These are phyloP conservation scores for Cantharis nigra DNA, from an alignment of 2,888 invertebrate species.

Conservation along the genomic window DNA sequence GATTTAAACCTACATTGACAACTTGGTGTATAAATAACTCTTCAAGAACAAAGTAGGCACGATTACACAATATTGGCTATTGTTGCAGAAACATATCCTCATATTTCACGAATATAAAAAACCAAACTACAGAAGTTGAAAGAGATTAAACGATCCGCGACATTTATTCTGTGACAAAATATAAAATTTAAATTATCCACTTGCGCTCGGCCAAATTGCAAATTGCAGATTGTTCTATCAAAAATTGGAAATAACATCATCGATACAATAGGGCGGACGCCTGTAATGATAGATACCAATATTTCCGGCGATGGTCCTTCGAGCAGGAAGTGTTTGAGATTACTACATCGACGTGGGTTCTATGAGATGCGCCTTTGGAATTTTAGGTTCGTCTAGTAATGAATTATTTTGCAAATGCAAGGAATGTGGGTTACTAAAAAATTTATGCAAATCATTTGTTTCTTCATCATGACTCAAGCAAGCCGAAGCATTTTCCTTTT, in stretches of 20 bases:
- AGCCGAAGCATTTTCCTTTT: background rate
- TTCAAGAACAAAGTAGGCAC: constrained; percentile 38
- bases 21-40: constrained; percentile 35
- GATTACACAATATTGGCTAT: constrained; percentile 37
- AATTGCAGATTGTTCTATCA: background rate
- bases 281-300: constrained; percentile 28
- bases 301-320: constrained; percentile 33
- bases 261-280: constrained; percentile 30
- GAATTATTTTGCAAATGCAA: background rate
- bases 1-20: constrained; percentile 38
- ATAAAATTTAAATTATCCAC: background rate
- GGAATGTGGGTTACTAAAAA: background rate
- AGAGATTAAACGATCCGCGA: constrained; percentile 20
- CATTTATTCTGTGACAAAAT: background rate
- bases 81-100: constrained; percentile 32
- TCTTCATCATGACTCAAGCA: background rate
- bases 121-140: constrained; percentile 5
- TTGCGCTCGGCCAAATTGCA: background rate
- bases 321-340: constrained; percentile 33
- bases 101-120: constrained; percentile 26
- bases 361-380: background rate
- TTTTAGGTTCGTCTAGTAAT: constrained; percentile 3
- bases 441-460: background rate
- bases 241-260: background rate
- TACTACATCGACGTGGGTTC: constrained; percentile 29